Base-by-base conservation (phyloP, 2,888 invertebrate genomes). In the Drosophila vallismaia region DNA sequence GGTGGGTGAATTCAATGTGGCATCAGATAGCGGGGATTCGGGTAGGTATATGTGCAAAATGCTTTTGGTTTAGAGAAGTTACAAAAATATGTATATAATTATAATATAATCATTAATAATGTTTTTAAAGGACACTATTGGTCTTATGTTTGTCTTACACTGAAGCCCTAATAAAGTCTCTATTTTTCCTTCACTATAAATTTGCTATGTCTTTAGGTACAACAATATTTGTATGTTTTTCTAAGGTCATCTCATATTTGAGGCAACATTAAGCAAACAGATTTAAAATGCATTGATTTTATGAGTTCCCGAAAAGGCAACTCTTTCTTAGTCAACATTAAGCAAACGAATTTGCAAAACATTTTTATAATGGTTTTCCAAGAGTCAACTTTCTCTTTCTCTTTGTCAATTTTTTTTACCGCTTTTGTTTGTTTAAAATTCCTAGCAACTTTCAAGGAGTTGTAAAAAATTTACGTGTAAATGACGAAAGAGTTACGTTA, bases 401-500 rank as follows among this genome's bases (percentile, higher is more conserved):
- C 38, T 19, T 19, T 19, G 19, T n/a, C 4, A 8, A n/a, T 45
- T 7, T 4, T 24, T 44, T 46, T 33, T 36, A 8, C 7, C 36
- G 6, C 24, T 14, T 24, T 9, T 12, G 12, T 52, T 46, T 62
- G 74, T 79, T 66, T 69, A 69, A 63, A 72, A 77, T 69, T 71
- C 62, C 51, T 4, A 2, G 29, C 36, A 59, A 60, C 24, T 38
- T 12, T 63, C 19, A 46, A 49, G 57, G 54, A 76, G 62, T 42
- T 44, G 68, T 76, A 78, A 82, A 81, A 58, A 49, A 68, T 71
- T 85, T 77, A 75, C 75, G 75, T 68, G 69, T 59, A 79, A 85
- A 82, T 89, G 77, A 79, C 85, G 89, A 90, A 89, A 89, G 90
- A 90, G 89, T 89, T 89, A 77, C 89, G 79, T 89, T 86, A 89